Conservation (phyloP, 2,113 vertebrate genomes). For the Ammospiza nelsoni region DNA sequence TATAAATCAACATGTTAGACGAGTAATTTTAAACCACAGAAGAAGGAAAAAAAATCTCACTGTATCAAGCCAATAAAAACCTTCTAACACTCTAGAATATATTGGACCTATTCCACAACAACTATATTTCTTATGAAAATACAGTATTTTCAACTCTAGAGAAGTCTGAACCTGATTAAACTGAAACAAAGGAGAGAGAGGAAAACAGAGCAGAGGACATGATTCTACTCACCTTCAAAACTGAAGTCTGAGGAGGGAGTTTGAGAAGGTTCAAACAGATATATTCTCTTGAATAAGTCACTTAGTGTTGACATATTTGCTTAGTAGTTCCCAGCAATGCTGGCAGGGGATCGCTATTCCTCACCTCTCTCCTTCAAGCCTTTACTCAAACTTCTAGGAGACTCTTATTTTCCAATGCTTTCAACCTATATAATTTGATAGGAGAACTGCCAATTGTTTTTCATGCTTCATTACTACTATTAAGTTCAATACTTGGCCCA, state of each 20-base stretch:
- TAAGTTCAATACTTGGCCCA: background rate
- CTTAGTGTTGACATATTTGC: background rate
- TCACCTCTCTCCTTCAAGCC: background rate
- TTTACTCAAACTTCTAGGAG: background rate
- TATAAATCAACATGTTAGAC: slow-evolving; percentile 51
- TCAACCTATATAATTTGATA: background rate
- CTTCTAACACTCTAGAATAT: background rate
- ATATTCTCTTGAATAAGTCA: background rate
- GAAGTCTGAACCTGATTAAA: slow-evolving; percentile 9
- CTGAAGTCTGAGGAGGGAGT: background rate
- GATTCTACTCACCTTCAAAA: background rate
- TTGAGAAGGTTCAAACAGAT: background rate
- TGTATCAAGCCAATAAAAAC: slow-evolving; percentile 33
- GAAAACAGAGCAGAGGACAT: background rate
- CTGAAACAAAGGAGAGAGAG: background rate
- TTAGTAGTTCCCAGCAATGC: background rate
- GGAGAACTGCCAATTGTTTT: background rate
- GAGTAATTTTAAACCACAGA: slow-evolving; percentile 51
- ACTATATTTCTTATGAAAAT: slow-evolving; percentile 10
- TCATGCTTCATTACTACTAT: background rate
- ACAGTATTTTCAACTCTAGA: slow-evolving; percentile 20
- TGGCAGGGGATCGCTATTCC: background rate
- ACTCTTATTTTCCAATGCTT: background rate
- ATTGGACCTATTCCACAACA: slow-evolving; percentile 34
- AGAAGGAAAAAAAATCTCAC: background rate